These are phyloP conservation scores for Cotesia typhae DNA, from an alignment of 1,140 invertebrate genomes.

Conservation along the genomic window DNA sequence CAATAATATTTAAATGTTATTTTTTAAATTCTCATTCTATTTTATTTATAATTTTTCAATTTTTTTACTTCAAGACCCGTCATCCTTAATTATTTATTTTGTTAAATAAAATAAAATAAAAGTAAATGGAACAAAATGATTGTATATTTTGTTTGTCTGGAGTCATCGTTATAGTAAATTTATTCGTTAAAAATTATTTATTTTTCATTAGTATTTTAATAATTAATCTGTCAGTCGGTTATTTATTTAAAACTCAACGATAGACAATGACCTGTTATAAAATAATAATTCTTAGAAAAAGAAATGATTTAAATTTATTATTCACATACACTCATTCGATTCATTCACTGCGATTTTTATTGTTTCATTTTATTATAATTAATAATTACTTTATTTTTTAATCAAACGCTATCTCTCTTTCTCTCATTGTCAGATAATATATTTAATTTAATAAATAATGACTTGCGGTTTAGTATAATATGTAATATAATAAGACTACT, in stretches of 20 bases:
- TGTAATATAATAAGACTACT: neutral
- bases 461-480: conserved; percentile 1
- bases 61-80: conserved; percentile 22
- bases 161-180: conserved; percentile 19
- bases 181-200: conserved; percentile 19
- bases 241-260: conserved; percentile 51
- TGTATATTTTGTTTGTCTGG: conserved; percentile 14
- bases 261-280: conserved; percentile 62
- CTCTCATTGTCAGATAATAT: no score
- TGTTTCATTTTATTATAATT: conserved; percentile 19
- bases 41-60: conserved; percentile 7
- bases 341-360: conserved; percentile 32
- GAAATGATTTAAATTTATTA: conserved; percentile 51
- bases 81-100: conserved; percentile 28
- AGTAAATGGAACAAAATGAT: neutral
- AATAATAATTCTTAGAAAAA: conserved; percentile 65
- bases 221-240: conserved; percentile 11
- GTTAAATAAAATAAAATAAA: conserved; percentile 4
- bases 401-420: no score
- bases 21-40: conserved; percentile 55
- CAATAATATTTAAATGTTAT: conserved; percentile 66
- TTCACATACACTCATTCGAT: conserved; percentile 40
- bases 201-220: conserved; percentile 22
- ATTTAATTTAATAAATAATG: conserved; percentile 22
- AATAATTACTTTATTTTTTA: neutral